Evolutionary conservation across 2,797 vertebrate species (phyloP), one percentile per base, ranked within the genome.

Genomic region (Atherinosoma microstoma): DNA sequence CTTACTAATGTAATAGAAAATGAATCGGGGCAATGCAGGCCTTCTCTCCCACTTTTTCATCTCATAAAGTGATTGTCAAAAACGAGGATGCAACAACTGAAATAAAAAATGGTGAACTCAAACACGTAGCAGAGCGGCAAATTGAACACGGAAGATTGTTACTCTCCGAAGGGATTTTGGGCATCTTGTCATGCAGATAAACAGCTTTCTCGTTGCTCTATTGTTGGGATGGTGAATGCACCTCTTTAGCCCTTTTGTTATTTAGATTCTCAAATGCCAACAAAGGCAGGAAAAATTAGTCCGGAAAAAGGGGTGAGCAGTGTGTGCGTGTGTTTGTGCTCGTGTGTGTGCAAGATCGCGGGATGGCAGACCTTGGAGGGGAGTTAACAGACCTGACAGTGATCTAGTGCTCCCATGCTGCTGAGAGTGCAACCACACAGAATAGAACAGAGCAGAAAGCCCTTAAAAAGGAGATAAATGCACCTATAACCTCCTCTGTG

Each of bases 111-210:
- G 63, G 24, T 51, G 62, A 78, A 54, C n/a, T 58, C 18, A 42
- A 79, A 65, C 54, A 84, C 77, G 75, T 77, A 85, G 45, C 78
- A 40, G 79, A 83, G 85, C 64, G 32, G 62, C 69, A 85, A 87
- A 87, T 82, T 85, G 65, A 87, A 79, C 42, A 8, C 60, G 64
- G 42, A 51, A 47, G 63, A 67, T 40, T 34, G 63, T 76, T 63
- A n/a, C 61, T 77, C 72, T 82, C 76, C 1, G 27, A 70, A 49
- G 78, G 73, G 77, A 76, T 83, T 80, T 78, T 63, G 84, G 77
- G 80, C 70, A 58, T 83, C 78, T 82, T 84, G 78, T 86, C 79
- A 72, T 4, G 53, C 74, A 82, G 87, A 88, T 88, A 87, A 88
- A 90, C 72, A 76, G 79, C 79, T 87, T 69, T 60, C 64, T 78